Base-by-base conservation (phyloP, 53 echinoderm and acorn worm genomes). In the Astropecten irregularis region DNA sequence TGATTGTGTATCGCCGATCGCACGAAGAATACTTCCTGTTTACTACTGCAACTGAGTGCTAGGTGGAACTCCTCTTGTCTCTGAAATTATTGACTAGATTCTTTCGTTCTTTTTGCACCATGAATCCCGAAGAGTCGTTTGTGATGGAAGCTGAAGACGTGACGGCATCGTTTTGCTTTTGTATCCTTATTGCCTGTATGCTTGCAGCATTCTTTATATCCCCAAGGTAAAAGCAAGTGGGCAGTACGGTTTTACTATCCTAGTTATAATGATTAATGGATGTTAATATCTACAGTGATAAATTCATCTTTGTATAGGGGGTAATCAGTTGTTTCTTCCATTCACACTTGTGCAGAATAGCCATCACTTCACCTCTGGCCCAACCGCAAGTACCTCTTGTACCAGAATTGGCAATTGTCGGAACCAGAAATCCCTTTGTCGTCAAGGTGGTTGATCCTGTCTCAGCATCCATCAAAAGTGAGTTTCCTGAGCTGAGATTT, bases 341-440 rank as follows among this genome's bases (percentile, higher is more conserved):
- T 42, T 42, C 42, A 8, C 42, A 6, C 2, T 31, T 65, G 28
- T 59, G 14, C 22, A 86, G 86, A 55, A 76, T 86, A 31, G 50
- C n/a, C 53, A n/a, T 76, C 28, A 55, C 40, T 14, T 76, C 73
- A 14, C 57, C 56, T 56, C 22, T 73, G 7, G 51, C 49, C 40
- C 73, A 40, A 31, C 42, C 26, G 35, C 30, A 51, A 39, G 44
- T 69, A 25, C 69, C 76, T 15, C 38, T 66, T 40, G 85, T 90
- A 40, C 90, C 86, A 38, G 90, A 71, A 44, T 40, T 85, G n/a
- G 40, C 90, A 9, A 90, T 90, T 62, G 81, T 90, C 25, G 82
- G 69, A 33, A 49, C 63, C 40, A 86, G 64, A 64, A 58, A 69
- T 47, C 90, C 90, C 46, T 90, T 90, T 54, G 40, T 53, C 19